A percentile compares a stretch with the other conserved stretches of the same genome.
Evolutionary conservation across 2,888 invertebrate species (phyloP).

Genomic region (Neoitamus cyanurus): DNA sequence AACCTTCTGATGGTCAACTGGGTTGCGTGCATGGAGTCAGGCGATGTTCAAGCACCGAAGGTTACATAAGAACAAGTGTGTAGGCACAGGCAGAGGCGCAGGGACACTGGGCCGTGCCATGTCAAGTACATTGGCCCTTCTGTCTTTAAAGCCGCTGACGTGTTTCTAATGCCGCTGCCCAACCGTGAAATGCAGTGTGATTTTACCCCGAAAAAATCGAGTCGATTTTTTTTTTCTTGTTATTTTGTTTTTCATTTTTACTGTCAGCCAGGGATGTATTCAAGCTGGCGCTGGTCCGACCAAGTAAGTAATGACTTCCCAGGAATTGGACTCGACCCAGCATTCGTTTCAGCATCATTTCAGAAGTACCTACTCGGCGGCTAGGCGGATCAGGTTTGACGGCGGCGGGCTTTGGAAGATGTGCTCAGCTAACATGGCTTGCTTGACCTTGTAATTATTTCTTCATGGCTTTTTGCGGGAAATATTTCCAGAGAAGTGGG

Average conservation of each 20-base stretch:
- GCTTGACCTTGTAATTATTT: not conserved
- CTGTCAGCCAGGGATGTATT: not conserved
- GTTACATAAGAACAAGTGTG: not conserved
- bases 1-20: conserved; percentile 7
- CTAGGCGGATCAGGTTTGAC: not conserved
- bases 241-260: not conserved
- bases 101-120: not conserved
- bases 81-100: not conserved
- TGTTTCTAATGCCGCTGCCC: conserved; percentile 37
- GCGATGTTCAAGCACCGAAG: not conserved
- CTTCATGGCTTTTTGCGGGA: not conserved
- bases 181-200: conserved; percentile 40
- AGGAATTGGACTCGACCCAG: not conserved
- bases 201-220: not conserved
- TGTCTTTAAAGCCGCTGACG: conserved; percentile 43
- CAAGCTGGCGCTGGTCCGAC: not conserved
- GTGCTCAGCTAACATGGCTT: not conserved
- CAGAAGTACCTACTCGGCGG: not conserved
- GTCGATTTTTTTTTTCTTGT: not conserved
- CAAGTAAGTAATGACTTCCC: not conserved
- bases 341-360: not conserved
- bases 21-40: not conserved
- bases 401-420: not conserved
- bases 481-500: not conserved
- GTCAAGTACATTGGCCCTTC: conserved; percentile 38